Base-by-base conservation (phyloP, 2,113 vertebrate species). In the Siphamia tubifer region DNA sequence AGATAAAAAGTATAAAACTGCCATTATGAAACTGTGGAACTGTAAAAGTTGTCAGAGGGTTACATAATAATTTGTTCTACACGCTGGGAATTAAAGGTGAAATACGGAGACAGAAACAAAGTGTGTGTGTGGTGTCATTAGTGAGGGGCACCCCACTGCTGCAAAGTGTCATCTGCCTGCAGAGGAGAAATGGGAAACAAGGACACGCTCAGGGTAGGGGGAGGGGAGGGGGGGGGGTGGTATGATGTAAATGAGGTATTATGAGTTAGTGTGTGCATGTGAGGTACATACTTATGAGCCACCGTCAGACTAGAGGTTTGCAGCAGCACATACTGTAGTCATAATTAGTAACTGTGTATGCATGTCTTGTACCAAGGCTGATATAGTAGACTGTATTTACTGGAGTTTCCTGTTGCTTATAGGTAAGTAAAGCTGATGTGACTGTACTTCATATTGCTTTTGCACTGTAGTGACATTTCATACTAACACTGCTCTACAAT, bases 361-460 rank as follows among this genome's bases (percentile, higher is more conserved):
- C 7, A 21, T 12, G 35, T 68, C 17, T 64, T 1, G 2, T 17
- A 42, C 27, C 2, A 6, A 43, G 34, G 31, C 3, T 32, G 38
- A 5, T 24, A 11, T 39, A 48, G 42, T 21, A 2, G n/a, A n/a
- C n/a, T n/a, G n/a, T 13, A 19, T 60, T 47, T 40, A 20, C 30
- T 0, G 8, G 10, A 57, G 24, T 39, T 56, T 49, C 19, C 40
- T 49, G 54, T 43, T 38, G 34, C 28, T 44, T 30, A 7, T 13
- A 21, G 55, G 65, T 79, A 67, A 75, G 75, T 79, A 49, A 8
- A 28, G 16, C n/a, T 16, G 16, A 42, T 34, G 6, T 3, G 27
- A 23, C 3, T 5, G 15, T 27, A 19, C 39, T 53, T 11, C 8
- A 4, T 11, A 3, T 30, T 1, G 28, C 6, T 61, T 23, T 28